Base-by-base conservation (phyloP, 2,113 vertebrate genomes). In the Pagrus major region DNA sequence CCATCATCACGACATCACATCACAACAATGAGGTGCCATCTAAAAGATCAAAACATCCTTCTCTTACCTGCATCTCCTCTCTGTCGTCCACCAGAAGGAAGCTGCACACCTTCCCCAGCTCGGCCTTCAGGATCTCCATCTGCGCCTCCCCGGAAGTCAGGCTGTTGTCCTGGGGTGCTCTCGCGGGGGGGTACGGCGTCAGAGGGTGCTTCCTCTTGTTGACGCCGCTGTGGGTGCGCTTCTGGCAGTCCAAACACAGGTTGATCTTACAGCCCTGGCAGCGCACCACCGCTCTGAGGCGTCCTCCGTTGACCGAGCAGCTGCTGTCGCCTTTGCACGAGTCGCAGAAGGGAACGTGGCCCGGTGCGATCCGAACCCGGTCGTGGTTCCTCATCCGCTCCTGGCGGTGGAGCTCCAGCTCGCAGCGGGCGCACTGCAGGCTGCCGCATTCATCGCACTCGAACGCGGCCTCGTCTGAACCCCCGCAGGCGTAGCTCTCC, bases 381-480 rank as follows among this genome's bases (percentile, higher is more conserved):
- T 99, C 98, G 0, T 99, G 98, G 76, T 99, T 96, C 80, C 94
- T 94, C 87, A 98, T 94, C 25, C 96, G 96, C 63, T 97, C 96
- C 37, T 98, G 97, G 21, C 95, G 95, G 68, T 99, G 98, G 29
- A 99, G 96, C 87, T 97, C 97, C 78, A 97, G 95, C 68, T 99
- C 98, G 4, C 98, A 99, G 46, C 96, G 96, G 46, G 93, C 88
- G 67, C 98, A 99, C 88, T 99, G 98, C 71, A 99, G 67, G 70
- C 97, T 99, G 73, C 97, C 95, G 66, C 98, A 99, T 80, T 99
- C 98, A 0, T 99, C 98, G 0, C 98, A 99, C 80, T 99, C 98
- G 14, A 97, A 99, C 5, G 95, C 76, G 3, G 97, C 98, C 86
- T 97, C 96, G 1, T 97, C 97, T 0, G 96, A 94, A 18, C 98